phyloP scores from a whole-genome alignment of 2,113 vertebrate species.

The Ptilorrhoa leucosticta region DNA sequence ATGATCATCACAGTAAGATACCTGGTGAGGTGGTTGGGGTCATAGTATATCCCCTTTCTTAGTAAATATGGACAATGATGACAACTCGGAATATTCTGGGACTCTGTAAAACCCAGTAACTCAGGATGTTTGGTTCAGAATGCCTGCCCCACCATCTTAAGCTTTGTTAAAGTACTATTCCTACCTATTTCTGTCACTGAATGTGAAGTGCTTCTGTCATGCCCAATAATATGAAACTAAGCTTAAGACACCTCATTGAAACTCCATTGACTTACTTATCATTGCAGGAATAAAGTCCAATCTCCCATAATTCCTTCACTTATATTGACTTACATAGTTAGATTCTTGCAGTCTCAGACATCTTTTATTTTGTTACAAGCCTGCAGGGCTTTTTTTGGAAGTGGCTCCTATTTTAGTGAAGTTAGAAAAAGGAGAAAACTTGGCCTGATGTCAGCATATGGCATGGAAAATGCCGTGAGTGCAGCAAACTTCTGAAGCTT shows the following conservation, averaged over 20 bases:
- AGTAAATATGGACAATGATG: neutral
- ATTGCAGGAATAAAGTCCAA: neutral
- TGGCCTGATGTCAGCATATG: accelerated
- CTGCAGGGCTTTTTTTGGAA: neutral
- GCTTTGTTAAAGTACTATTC: neutral
- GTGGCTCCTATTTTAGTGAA: neutral
- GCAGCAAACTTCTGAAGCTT: neutral
- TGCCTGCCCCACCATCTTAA: neutral
- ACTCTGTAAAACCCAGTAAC: neutral
- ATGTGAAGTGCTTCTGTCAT: neutral
- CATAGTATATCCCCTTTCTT: neutral
- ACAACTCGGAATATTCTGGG: neutral
- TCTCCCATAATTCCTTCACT: neutral
- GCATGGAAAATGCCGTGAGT: neutral
- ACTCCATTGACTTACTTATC: neutral
- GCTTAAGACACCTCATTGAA: neutral
- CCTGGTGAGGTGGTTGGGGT: neutral
- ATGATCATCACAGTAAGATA: neutral
- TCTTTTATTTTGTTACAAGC: neutral
- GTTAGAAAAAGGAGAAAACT: neutral
- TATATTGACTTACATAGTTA: neutral
- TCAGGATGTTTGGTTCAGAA: neutral
- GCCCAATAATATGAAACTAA: neutral
- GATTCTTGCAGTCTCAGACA: neutral
- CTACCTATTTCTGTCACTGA: neutral